phyloP scores from a whole-genome alignment of 30 jellyfish, hydroid and myxozoan species.

The Haliclystus octoradiatus region DNA sequence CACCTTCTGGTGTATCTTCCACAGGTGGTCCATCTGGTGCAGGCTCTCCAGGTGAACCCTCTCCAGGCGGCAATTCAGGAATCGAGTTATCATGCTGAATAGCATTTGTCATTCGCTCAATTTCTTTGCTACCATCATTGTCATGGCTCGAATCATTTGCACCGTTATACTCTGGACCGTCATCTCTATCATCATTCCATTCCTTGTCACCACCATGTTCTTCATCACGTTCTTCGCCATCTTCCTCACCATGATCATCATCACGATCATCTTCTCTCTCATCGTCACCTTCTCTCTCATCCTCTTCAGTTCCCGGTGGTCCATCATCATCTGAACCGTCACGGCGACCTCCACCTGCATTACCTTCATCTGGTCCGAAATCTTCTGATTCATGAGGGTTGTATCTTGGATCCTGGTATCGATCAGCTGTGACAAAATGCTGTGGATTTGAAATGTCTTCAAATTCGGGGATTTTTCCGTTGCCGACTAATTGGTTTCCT shows the following conservation, averaged over 20 bases:
- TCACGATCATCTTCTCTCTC: conserved; percentile 3
- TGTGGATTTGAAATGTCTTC: conserved; percentile 63
- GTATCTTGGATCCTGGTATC: conserved; percentile 58
- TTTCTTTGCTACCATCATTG: conserved; percentile 1
- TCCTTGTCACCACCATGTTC: conserved; percentile 31
- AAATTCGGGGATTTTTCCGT: conserved; percentile 10
- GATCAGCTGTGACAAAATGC: conserved; percentile 39
- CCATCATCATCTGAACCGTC: conserved; percentile 3
- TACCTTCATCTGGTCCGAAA: conserved; percentile 31
- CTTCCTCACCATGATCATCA: conserved; percentile 23
- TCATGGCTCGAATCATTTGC: conserved; percentile 4
- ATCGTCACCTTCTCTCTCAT: conserved; percentile 7
- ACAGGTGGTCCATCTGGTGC: not conserved
- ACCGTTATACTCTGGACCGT: conserved; percentile 7
- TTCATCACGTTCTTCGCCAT: conserved; percentile 3
- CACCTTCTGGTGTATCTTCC: not conserved
- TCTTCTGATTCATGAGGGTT: conserved; percentile 76
- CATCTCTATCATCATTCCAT: conserved; percentile 27
- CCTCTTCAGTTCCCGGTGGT: conserved; percentile 13
- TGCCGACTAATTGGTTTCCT: conserved; percentile 2
- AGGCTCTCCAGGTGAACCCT: conserved; percentile 1
- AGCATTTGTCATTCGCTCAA: not conserved
- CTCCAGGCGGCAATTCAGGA: conserved; percentile 1
- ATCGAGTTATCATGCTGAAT: not conserved
- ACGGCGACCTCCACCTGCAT: conserved; percentile 20